Evolutionary conservation across 2,888 invertebrate species (phyloP).

Genomic region (Hemistola chrysoprasaria): DNA sequence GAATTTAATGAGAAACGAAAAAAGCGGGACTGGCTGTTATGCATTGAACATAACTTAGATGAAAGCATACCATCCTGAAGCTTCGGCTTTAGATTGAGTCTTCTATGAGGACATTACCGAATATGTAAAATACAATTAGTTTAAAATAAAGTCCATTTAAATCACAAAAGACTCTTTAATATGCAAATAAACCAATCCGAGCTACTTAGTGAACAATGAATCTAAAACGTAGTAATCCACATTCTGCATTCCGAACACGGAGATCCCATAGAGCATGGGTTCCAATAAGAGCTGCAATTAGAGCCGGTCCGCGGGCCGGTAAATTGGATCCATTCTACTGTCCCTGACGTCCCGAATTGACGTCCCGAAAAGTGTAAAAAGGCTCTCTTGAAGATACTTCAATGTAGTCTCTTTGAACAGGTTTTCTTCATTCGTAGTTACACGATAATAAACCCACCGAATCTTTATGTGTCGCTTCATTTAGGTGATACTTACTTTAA

Average conservation of each 20-base stretch:
- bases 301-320: conserved; percentile 39
- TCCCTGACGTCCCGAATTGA: conserved; percentile 19
- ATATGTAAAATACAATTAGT: no score
- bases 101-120: no score
- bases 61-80: no score
- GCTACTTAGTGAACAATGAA: conserved; percentile 7
- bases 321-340: conserved; percentile 39
- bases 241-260: conserved; percentile 43
- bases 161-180: neutral
- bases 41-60: no score
- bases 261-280: conserved; percentile 40
- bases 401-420: neutral
- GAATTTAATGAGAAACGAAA: no score
- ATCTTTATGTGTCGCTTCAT: no score
- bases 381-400: conserved; percentile 3
- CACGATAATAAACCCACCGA: no score
- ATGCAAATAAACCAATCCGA: neutral
- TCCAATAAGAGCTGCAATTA: conserved; percentile 50
- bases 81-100: no score
- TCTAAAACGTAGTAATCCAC: conserved; percentile 12
- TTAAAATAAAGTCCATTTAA: no score
- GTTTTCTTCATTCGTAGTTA: no score
- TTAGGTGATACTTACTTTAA: no score
- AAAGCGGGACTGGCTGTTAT: no score
- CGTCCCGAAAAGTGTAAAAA: conserved; percentile 19